A percentile compares a stretch with the other conserved stretches of the same genome.
Conservation (phyloP, 2,113 vertebrate species). For the Serilophus lunatus region DNA sequence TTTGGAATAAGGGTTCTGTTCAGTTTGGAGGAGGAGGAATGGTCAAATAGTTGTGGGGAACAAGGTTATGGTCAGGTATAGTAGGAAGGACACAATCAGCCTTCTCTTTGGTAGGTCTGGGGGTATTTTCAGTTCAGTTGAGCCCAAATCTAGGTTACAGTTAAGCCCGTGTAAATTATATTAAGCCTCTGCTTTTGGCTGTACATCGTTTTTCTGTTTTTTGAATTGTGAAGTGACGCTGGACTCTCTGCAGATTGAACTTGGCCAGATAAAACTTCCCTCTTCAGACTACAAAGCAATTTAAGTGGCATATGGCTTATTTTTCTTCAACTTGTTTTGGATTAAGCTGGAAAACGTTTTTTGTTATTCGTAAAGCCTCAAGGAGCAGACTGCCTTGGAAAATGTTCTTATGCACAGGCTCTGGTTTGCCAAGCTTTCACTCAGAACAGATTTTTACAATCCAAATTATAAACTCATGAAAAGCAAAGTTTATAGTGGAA, state of each 20-base stretch:
- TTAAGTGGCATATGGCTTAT: background rate
- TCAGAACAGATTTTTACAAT: slow-evolving; percentile 29
- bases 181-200: background rate
- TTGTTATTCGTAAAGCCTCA: background rate
- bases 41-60: background rate
- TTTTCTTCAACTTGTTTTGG: background rate
- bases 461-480: slow-evolving; percentile 27
- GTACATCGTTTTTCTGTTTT: background rate
- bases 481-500: slow-evolving; percentile 43
- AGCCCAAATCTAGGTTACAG: background rate
- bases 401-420: background rate
- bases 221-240: background rate
- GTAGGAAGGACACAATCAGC: background rate
- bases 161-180: background rate
- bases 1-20: background rate
- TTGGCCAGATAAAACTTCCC: background rate
- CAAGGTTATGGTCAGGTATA: background rate
- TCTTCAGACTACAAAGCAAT: background rate
- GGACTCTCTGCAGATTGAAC: background rate
- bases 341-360: background rate
- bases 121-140: background rate
- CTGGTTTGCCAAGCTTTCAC: background rate
- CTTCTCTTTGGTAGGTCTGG: background rate
- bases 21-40: background rate
- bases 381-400: background rate